phyloP scores from a whole-genome alignment of 2,888 invertebrate genomes.

The Diarsia rubi region DNA sequence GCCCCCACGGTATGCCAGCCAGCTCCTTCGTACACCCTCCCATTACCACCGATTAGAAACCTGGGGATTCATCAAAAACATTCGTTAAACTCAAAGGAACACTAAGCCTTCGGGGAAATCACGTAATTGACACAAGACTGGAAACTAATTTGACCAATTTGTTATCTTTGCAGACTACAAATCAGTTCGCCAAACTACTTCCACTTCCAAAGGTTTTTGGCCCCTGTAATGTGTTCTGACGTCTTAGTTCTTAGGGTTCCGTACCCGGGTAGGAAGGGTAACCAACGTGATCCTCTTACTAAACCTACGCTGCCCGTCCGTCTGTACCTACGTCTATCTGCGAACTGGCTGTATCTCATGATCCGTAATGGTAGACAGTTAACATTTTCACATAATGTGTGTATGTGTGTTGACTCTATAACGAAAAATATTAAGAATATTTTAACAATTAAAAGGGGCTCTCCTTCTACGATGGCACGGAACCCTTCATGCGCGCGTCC shows the following conservation, averaged over 20 bases:
- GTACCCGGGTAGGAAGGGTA: too few relatives aligned
- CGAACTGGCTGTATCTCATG: too few relatives aligned
- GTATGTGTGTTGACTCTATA: too few relatives aligned
- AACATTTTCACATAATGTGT: too few relatives aligned
- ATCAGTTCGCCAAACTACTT: slow-evolving; percentile 22
- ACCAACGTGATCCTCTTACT: too few relatives aligned
- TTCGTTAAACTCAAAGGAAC: slow-evolving; percentile 28
- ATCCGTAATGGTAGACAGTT: too few relatives aligned
- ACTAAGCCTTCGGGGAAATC: slow-evolving; percentile 50
- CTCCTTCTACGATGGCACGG: too few relatives aligned
- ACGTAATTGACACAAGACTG: slow-evolving; percentile 20
- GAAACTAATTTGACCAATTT: slow-evolving; percentile 39
- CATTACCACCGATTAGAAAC: slow-evolving; percentile 91
- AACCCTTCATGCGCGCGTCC: too few relatives aligned
- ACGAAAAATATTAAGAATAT: too few relatives aligned
- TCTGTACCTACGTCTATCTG: too few relatives aligned
- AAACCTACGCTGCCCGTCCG: too few relatives aligned
- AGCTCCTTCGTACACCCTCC: slow-evolving; percentile 91
- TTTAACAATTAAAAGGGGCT: too few relatives aligned
- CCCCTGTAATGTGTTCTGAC: neutral
- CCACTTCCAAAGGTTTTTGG: slow-evolving; percentile 20
- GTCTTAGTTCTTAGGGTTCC: neutral
- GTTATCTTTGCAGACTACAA: slow-evolving; percentile 23
- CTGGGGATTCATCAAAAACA: slow-evolving; percentile 75
- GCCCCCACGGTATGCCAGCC: slow-evolving; percentile 91